Evolutionary conservation across 2,797 vertebrate species (phyloP), one percentile per base, ranked within the genome.

Genomic region (Botia kubotai): DNA sequence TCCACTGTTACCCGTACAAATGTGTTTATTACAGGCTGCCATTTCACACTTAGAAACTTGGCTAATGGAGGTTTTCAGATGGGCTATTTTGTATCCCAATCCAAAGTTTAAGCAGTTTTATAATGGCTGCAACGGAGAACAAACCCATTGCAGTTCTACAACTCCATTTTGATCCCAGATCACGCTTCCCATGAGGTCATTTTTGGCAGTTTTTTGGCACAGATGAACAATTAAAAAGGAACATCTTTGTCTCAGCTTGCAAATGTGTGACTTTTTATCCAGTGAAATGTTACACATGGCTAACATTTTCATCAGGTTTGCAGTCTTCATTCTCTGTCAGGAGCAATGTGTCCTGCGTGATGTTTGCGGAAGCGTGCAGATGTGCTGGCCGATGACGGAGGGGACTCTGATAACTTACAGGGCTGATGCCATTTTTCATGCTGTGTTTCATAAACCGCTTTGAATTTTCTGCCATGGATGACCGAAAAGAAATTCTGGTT

Each of bases 371-470:
- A 5, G 93, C 87, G 83, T 96, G 96, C 17, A 89, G 89, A 50
- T 94, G 90, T 16, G 93, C 84, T 36, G 92, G 93, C n/a, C 81
- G 89, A 76, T 94, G 89, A 82, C 93, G 94, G 79, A 91, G 77
- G 50, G 96, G 96, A 86, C 95, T 98, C 87, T 96, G 96, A 84
- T 96, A 96, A 88, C 90, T 91, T 53, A 93, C 93, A 53, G 95
- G 86, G 79, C 95, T 96, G 75, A 96, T 95, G n/a, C 96, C 95
- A 0, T 98, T 98, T 85, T 91, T 93, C 93, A 95, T 95, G 46
- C 95, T 94, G 3, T 93, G 93, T 91, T 96, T 98, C 92, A 95
- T 96, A 84, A 98, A 95, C 75, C 95, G 86, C 87, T 95, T 97
- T 3, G 97, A 97, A 89, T 97, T 97, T 90, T 98, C 95, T 17